phyloP scores from a whole-genome alignment of 2,888 invertebrate genomes.

The Drosophila colorata region DNA sequence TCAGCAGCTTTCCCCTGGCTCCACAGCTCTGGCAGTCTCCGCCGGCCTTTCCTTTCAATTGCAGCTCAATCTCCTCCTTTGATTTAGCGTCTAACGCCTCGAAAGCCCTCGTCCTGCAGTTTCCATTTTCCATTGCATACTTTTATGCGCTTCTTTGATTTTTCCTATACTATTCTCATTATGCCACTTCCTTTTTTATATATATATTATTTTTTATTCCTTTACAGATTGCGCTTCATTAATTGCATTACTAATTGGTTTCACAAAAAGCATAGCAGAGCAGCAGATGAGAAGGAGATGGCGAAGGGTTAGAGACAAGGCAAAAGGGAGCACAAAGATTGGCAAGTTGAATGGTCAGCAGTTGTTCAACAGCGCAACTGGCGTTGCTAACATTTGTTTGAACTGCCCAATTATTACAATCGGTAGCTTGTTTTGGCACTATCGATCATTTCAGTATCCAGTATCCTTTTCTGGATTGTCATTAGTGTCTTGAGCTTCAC shows the following conservation, averaged over 20 bases:
- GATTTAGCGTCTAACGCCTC: not conserved
- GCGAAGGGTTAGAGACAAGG: not conserved
- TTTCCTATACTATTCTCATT: conserved; percentile 31
- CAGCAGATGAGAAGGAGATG: not conserved
- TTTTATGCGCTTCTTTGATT: conserved; percentile 50
- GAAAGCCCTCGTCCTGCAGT: not conserved
- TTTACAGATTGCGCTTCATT: conserved; percentile 50
- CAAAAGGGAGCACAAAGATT: too few species aligned
- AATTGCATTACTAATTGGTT: conserved; percentile 73
- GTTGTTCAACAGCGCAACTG: not conserved
- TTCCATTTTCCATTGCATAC: conserved; percentile 31
- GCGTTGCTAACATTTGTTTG: not conserved
- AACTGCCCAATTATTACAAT: not conserved
- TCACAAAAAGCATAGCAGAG: conserved; percentile 32
- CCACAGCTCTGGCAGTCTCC: not conserved
- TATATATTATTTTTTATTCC: conserved; percentile 6
- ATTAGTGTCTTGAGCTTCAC: too few species aligned
- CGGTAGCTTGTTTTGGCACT: not conserved
- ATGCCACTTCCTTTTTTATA: conserved; percentile 8
- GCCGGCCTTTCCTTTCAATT: conserved; percentile 14
- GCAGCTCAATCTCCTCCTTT: conserved; percentile 14
- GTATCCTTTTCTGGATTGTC: not conserved
- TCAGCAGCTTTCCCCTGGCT: not conserved
- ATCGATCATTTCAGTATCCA: not conserved
- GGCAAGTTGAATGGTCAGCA: not conserved